These are phyloP conservation scores for Trachelus tabidus DNA, from an alignment of 2,888 invertebrate genomes.

Conservation along the genomic window DNA sequence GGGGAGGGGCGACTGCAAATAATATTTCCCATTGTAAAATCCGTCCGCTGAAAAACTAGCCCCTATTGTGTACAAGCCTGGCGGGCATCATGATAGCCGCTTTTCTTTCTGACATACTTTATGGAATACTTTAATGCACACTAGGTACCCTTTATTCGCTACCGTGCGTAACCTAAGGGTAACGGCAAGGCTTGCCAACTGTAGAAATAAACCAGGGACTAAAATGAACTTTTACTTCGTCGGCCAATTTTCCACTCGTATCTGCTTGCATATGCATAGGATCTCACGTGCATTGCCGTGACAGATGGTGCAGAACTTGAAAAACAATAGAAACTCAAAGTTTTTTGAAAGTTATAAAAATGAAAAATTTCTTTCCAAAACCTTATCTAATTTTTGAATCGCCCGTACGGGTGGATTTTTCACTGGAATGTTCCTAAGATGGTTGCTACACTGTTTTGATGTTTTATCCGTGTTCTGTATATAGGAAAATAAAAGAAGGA, in stretches of 20 bases:
- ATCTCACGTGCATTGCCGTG: background rate
- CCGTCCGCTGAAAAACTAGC: constrained; percentile 2
- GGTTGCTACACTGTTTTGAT: background rate
- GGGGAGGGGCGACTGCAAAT: background rate
- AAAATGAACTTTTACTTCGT: background rate
- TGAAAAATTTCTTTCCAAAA: background rate
- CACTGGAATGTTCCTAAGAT: too few species aligned
- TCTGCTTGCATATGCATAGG: background rate
- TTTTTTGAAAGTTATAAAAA: background rate
- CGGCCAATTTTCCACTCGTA: background rate
- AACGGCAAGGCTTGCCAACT: background rate
- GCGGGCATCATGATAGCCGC: background rate
- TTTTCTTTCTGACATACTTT: background rate
- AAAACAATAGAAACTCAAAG: background rate
- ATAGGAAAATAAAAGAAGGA: background rate
- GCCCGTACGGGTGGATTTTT: too few species aligned
- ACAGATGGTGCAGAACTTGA: background rate
- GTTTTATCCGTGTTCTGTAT: background rate
- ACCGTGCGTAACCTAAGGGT: background rate
- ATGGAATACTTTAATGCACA: background rate
- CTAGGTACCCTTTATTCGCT: background rate
- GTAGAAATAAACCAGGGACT: background rate
- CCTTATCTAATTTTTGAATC: too few species aligned
- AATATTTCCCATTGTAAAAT: constrained; percentile 2
- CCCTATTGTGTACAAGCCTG: background rate